A percentile compares a stretch with the other conserved stretches of the same genome.
These are phyloP conservation scores for Nycticryphes semicollaris DNA, from an alignment of 2,113 vertebrate species.

Conservation along the genomic window DNA sequence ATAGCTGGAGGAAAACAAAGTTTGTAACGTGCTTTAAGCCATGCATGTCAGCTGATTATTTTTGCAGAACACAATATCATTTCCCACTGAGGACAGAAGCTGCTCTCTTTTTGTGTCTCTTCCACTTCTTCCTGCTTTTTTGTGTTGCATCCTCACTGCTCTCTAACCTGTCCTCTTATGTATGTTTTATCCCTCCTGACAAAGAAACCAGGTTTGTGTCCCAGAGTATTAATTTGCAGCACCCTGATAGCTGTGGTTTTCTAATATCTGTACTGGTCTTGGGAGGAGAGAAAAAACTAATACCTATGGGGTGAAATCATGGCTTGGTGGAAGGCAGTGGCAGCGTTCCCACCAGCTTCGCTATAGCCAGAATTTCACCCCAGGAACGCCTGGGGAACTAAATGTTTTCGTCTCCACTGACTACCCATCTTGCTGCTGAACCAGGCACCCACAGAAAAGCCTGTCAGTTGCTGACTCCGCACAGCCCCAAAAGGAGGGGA, in stretches of 20 bases:
- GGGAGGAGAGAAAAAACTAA: conserved; percentile 1
- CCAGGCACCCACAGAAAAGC: background rate
- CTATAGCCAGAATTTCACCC: background rate
- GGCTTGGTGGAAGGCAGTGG: background rate
- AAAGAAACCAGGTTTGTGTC: background rate
- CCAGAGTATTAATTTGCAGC: background rate
- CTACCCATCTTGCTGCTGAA: accelerated
- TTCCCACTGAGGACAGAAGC: background rate
- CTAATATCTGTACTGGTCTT: background rate
- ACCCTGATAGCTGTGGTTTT: conserved; percentile 2
- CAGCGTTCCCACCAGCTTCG: accelerated
- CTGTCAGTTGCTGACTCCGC: background rate
- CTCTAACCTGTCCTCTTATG: background rate
- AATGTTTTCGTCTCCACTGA: background rate
- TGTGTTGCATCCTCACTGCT: background rate
- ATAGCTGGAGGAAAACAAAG: background rate
- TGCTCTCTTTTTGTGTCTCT: background rate
- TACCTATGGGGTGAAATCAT: conserved; percentile 14
- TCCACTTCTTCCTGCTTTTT: background rate
- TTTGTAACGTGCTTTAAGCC: background rate
- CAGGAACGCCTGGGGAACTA: background rate
- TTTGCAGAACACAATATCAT: background rate
- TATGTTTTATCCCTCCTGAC: background rate
- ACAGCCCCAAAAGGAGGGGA: background rate
- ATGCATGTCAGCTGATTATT: background rate